Conservation (phyloP, 2,797 vertebrate genomes). For the Protonibea diacanthus region DNA sequence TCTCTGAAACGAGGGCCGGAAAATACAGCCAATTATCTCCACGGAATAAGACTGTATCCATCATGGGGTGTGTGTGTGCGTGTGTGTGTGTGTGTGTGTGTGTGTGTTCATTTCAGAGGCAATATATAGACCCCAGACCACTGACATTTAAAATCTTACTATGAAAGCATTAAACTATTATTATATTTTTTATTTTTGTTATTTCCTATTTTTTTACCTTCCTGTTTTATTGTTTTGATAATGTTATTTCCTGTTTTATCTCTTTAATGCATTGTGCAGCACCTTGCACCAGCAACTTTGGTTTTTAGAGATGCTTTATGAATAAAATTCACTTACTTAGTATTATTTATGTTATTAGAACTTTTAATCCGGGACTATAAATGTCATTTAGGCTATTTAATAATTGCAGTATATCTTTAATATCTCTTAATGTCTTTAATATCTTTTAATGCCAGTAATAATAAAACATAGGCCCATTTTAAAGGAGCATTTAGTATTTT, state of each 20-base stretch:
- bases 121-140: constrained; percentile 16
- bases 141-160: constrained; percentile 15
- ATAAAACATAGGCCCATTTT: background rate
- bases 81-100: constrained; percentile 37
- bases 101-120: constrained; percentile 7
- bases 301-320: no score
- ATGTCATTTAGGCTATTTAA: background rate
- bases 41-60: constrained; percentile 73
- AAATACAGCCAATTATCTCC: constrained; percentile 79
- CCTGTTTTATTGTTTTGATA: no score
- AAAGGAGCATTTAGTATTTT: background rate
- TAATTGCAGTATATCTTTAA: background rate
- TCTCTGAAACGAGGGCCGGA: constrained; percentile 53
- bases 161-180: background rate
- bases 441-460: background rate
- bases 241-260: no score
- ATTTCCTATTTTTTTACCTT: no score
- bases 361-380: background rate
- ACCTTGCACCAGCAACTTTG: no score
- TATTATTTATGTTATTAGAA: background rate
- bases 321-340: no score
- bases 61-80: constrained; percentile 51
- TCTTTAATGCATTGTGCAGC: no score
- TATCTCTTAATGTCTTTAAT: no score
- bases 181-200: background rate